These are phyloP conservation scores for Sarcophaga peregrina DNA, from an alignment of 1,140 invertebrate genomes.

Conservation along the genomic window DNA sequence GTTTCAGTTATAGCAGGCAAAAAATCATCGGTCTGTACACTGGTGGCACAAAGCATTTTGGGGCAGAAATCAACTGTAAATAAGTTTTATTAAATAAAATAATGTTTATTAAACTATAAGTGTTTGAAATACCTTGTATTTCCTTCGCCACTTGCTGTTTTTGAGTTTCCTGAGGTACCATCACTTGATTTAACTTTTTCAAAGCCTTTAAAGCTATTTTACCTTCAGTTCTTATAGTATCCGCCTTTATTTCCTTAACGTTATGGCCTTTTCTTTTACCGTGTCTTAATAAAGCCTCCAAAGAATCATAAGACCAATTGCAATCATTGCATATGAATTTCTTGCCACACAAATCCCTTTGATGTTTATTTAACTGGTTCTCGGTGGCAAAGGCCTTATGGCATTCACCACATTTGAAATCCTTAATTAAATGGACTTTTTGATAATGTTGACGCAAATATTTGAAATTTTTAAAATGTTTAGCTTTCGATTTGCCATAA, in stretches of 20 bases:
- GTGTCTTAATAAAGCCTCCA: slow-evolving; percentile 72
- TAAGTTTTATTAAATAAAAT: background rate
- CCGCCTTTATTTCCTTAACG: slow-evolving; percentile 40
- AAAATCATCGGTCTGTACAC: slow-evolving; percentile 16
- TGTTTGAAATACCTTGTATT: slow-evolving; percentile 2
- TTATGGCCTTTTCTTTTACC: slow-evolving; percentile 69
- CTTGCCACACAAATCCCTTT: slow-evolving; percentile 68
- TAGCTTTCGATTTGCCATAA: slow-evolving; percentile 42
- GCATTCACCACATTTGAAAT: slow-evolving; percentile 68
- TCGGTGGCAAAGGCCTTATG: slow-evolving; percentile 70
- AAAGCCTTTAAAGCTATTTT: background rate
- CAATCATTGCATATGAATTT: slow-evolving; percentile 70
- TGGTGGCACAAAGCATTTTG: background rate
- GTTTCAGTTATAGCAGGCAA: background rate
- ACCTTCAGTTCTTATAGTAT: background rate
- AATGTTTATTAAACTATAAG: background rate
- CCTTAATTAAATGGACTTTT: slow-evolving; percentile 72
- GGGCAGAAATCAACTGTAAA: slow-evolving; percentile 23
- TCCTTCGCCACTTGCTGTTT: background rate
- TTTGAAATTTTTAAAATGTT: slow-evolving; percentile 59
- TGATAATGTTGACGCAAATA: slow-evolving; percentile 70
- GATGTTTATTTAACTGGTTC: slow-evolving; percentile 67
- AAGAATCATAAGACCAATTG: slow-evolving; percentile 68
- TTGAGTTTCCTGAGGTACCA: background rate
- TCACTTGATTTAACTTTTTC: background rate